Evolutionary conservation across 1,140 invertebrate species (phyloP), one percentile per base, ranked within the genome.

Genomic region (Helicoverpa zea): DNA sequence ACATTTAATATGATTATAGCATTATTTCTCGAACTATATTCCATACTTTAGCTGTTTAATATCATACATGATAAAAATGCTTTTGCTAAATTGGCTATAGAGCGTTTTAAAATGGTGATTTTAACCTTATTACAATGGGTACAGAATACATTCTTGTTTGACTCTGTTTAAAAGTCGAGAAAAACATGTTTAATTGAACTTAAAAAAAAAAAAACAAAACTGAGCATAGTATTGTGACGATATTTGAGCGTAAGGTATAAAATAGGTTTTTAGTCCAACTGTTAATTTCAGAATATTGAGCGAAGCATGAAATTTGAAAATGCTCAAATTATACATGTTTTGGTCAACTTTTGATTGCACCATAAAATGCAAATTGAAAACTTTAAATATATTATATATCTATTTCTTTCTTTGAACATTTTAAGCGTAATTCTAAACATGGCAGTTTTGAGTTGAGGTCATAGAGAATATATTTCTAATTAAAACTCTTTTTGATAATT

Each of bases 31-130:
- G 16, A 30, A 51, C 59, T 14, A 54, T 52, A 56, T 77, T 77
- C 54, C 75, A 66, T 66, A 77, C 61, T 77, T 49, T 54, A 54
- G 43, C 54, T 73, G 54, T 59, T 23, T 13, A 73, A 77, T 64
- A 54, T 35, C 43, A n/a, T 47, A 61, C 74, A 64, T 76, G 59
- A 76, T 77, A 77, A 75, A 43, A 77, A 77, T 63, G 75, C 74
- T 64, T 52, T 52, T 77, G 43, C 43, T 59, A 29, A 58, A 30
- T 43, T 30, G 64, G 56, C 72, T 78, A 51, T 54, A 63, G 70
- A 82, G 63, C 66, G 1, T 49, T 58, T 52, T 82, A 78, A 61
- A 79, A 79, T 74, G 68, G 23, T 73, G 61, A n/a, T 77, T 77
- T 54, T 54, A 56, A 77, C 59, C 68, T 82, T 79, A 79, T 52